Base-by-base conservation (phyloP, 2,797 vertebrate species). In the Myiotriccus ornatus region DNA sequence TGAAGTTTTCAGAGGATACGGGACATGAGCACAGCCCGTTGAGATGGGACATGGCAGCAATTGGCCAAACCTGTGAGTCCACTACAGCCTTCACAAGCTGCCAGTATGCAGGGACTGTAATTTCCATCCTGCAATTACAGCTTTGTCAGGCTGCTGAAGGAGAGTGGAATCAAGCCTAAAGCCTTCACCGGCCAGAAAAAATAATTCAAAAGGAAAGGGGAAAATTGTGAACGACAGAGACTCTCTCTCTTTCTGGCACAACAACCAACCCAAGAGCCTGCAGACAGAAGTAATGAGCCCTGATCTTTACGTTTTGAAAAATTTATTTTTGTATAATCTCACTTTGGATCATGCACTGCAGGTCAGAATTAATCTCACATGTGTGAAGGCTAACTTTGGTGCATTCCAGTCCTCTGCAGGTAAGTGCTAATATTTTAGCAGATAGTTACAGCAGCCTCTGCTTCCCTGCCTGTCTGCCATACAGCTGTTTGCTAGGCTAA, bases 171-270 rank as follows among this genome's bases (percentile, higher is more conserved):
- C 71, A 68, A 80, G 78, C 84, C 90, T 57, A 65, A 70, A 92
- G 93, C 81, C 62, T 90, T 80, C 0, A 2, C 28, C 43, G 22
- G 65, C 78, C 87, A 87, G 47, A 89, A 85, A 85, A 87, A 93
- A 81, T 59, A 89, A 86, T 78, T 71, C 55, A 75, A 84, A 92
- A 67, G 69, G 53, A 92, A 85, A 83, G 60, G 70, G 81, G 68
- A 87, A 94, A 93, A 76, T 9, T 52, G 35, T 75, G 76, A 95
- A 75, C 91, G 92, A 84, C 91, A 95, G 81, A 82, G 19, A 84
- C 16, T 78, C 17, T 69, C 37, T 34, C 44, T 49, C 47, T 85
- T 28, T 50, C 55, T 93, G 90, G 78, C 78, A 89, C 76, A 77
- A 63, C 15, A 59, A 84, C 46, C 76, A 81, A 59, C 8, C 27